phyloP scores from a whole-genome alignment of 2,797 vertebrate species.

The Molossus molossus region DNA sequence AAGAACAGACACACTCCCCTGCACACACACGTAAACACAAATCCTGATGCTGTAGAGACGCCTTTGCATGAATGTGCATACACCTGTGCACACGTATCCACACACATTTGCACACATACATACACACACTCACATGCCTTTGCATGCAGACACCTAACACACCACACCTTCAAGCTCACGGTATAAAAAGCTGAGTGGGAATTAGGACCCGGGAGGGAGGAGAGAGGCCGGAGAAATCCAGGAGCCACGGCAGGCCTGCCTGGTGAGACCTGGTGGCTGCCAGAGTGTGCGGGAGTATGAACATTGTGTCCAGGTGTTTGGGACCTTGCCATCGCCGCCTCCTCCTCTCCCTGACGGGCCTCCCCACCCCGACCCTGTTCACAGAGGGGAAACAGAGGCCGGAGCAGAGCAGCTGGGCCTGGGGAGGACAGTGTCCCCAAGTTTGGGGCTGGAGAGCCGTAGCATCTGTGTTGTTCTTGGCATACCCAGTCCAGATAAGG shows the following conservation, averaged over 20 bases:
- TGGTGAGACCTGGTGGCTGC: too few relatives aligned
- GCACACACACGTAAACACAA: not conserved
- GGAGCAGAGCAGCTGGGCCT: slow-evolving; percentile 46
- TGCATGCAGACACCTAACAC: not conserved
- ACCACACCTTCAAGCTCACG: not conserved
- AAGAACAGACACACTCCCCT: not conserved
- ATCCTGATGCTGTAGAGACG: not conserved
- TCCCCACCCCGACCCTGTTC: not conserved
- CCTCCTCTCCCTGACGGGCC: not conserved
- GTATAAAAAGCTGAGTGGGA: not conserved
- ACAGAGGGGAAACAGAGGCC: slow-evolving; percentile 51
- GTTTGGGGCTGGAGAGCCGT: not conserved
- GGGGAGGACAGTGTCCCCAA: slow-evolving; percentile 59
- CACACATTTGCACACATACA: not conserved
- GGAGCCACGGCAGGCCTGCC: not conserved
- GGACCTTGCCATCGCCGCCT: not conserved
- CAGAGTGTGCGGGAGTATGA: not conserved
- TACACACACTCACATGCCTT: accelerated
- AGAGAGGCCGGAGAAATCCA: not conserved
- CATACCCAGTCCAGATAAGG: slow-evolving; percentile 79
- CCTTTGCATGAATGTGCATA: not conserved
- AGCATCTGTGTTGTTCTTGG: slow-evolving; percentile 86
- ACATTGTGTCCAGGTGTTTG: not conserved
- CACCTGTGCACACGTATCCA: not conserved
- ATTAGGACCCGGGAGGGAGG: not conserved